Percentiles rank a stretch among this genome's conserved stretches.
Evolutionary conservation across 2,797 vertebrate genomes (phyloP).

Genomic region (Florisuga fusca): DNA sequence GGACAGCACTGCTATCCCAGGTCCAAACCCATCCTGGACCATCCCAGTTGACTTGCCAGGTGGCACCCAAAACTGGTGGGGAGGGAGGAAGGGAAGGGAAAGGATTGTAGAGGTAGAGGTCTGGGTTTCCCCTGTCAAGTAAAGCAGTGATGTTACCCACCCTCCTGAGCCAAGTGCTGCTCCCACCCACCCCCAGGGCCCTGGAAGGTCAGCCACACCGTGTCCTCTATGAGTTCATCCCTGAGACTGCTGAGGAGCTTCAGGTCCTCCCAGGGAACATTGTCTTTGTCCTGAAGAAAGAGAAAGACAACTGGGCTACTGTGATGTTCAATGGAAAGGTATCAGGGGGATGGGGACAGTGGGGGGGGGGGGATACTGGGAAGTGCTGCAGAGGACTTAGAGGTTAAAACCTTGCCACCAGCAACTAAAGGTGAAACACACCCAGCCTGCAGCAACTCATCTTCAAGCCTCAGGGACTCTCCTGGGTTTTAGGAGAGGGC

Average conservation of each 20-base stretch:
- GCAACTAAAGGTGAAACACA: not conserved
- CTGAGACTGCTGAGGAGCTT: constrained; percentile 89
- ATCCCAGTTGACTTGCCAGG: fast-evolving
- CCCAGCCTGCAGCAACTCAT: not conserved
- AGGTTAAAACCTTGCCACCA: not conserved
- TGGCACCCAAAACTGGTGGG: not conserved
- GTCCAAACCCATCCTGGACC: not conserved
- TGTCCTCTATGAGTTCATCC: constrained; percentile 90
- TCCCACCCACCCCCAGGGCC: constrained; percentile 78
- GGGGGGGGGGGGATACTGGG: fast-evolving
- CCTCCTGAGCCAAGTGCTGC: not conserved
- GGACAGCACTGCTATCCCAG: not conserved
- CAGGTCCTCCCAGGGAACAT: constrained; percentile 94
- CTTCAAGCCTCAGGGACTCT: not conserved
- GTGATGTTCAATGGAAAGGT: constrained; percentile 96
- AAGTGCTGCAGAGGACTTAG: not conserved
- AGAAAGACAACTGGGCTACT: constrained; percentile 93
- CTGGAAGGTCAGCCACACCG: constrained; percentile 91
- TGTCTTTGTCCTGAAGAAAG: constrained; percentile 93
- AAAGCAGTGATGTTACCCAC: fast-evolving
- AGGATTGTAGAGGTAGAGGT: not conserved
- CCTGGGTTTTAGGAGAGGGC: not conserved
- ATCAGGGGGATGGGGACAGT: not conserved
- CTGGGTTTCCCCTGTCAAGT: not conserved
- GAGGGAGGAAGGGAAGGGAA: not conserved